These are phyloP conservation scores for Sycophaga agraensis DNA, from an alignment of 1,140 invertebrate genomes.

Conservation along the genomic window DNA sequence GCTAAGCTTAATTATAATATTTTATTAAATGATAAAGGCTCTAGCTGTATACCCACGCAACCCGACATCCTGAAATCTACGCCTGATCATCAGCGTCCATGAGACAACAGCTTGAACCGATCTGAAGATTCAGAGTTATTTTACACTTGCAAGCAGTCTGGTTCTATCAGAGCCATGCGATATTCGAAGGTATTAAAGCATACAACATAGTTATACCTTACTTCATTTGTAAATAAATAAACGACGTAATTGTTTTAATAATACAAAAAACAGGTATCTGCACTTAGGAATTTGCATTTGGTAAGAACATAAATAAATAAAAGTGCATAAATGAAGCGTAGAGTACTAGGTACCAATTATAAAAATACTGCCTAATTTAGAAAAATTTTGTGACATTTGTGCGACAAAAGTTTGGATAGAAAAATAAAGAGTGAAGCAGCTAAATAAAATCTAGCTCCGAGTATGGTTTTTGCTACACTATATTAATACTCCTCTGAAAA, in stretches of 20 bases:
- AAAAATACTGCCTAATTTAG: conserved; percentile 17
- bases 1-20: no score
- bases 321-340: not conserved
- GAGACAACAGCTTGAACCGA: conserved; percentile 39
- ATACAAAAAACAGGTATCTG: not conserved
- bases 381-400: conserved; percentile 11
- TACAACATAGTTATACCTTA: conserved; percentile 27
- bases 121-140: conserved; percentile 26
- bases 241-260: not conserved
- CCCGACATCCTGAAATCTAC: conserved; percentile 83
- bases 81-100: conserved; percentile 72
- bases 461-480: conserved; percentile 32
- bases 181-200: conserved; percentile 31
- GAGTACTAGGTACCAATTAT: not conserved
- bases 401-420: not conserved
- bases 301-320: not conserved
- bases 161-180: conserved; percentile 18
- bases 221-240: conserved; percentile 21
- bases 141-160: conserved; percentile 19
- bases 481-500: conserved; percentile 33
- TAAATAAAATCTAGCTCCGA: not conserved
- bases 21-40: conserved; percentile 44
- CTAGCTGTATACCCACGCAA: conserved; percentile 63
- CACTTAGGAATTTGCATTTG: not conserved
- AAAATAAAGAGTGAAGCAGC: not conserved